Evolutionary conservation across 2,113 vertebrate genomes (phyloP), one percentile per base, ranked within the genome.

Genomic region (Psettodes erumei): DNA sequence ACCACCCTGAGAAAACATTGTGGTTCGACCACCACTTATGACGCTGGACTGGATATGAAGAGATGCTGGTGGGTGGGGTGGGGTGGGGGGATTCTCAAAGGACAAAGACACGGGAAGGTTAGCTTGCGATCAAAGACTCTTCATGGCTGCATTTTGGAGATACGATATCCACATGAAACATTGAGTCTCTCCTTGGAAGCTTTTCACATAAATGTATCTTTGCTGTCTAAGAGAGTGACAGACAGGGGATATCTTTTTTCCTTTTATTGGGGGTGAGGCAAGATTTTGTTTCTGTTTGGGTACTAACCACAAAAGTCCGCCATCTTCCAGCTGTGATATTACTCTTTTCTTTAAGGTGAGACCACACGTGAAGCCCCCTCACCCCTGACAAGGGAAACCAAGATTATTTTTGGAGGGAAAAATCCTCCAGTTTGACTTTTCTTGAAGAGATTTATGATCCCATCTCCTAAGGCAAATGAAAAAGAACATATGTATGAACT

Each of bases 281-380:
- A 79, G 32, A 75, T 81, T 82, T 72, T 76, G 56, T 64, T 84
- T 75, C 59, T 51, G 37, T 75, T 75, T 65, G 68, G 42, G 78
- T 53, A 43, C 43, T 32, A 53, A 78, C 84, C 89, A 75, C 72
- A 76, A 60, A n/a, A 71, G 63, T 77, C 81, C 43, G 60, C 89
- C 81, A 51, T 82, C 64, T 81, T 87, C 88, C 93, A 94, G 92
- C 92, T 94, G 93, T 91, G 88, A 92, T 89, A 90, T 89, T 90
- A 93, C 78, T 82, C 69, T 69, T 81, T 72, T 80, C 64, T 89
- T 77, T 86, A 89, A 90, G 88, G 83, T 89, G 76, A 91, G 93
- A 95, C 94, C 94, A 94, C 94, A 94, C 93, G 90, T 88, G 88
- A 85, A 87, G 91, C 88, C 91, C 88, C 91, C 89, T 90, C 77